phyloP scores from a whole-genome alignment of 2,888 invertebrate genomes.

The Lissonota sp. region DNA sequence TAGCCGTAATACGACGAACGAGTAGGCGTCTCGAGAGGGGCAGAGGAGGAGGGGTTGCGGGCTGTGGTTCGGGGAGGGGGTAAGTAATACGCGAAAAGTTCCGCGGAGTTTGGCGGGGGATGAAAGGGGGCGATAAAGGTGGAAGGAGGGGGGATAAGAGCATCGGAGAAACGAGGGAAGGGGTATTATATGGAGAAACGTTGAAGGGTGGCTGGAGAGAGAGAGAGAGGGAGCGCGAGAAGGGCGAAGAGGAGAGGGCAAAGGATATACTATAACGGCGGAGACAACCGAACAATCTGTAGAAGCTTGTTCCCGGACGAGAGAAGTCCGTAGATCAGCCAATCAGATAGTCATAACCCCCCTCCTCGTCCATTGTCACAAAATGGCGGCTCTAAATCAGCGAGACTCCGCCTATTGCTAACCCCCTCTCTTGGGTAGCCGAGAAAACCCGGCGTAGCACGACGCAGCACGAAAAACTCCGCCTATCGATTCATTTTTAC shows the following conservation, averaged over 20 bases:
- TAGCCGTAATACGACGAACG: slow-evolving; percentile 38
- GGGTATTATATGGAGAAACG: slow-evolving; percentile 59
- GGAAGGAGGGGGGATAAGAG: slow-evolving; percentile 6
- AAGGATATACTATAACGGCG: slow-evolving; percentile 67
- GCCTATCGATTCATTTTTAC: slow-evolving; percentile 84
- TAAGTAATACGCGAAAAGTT: slow-evolving; percentile 16
- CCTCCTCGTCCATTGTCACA: slow-evolving; percentile 81
- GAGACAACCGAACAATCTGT: slow-evolving; percentile 83
- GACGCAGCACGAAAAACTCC: slow-evolving; percentile 82
- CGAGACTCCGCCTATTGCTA: slow-evolving; percentile 82
- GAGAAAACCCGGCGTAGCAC: slow-evolving; percentile 65
- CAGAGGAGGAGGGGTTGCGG: slow-evolving; percentile 20
- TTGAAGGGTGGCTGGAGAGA: slow-evolving; percentile 78
- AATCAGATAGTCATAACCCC: slow-evolving; percentile 83
- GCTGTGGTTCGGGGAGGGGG: slow-evolving; percentile 22
- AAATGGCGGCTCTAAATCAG: slow-evolving; percentile 84
- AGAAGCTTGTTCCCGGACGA: slow-evolving; percentile 82
- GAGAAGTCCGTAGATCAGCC: slow-evolving; percentile 84
- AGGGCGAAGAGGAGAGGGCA: slow-evolving; percentile 59
- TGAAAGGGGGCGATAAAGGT: background rate
- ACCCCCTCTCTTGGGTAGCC: slow-evolving; percentile 58
- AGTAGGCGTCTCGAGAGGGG: slow-evolving; percentile 14
- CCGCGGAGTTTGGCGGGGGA: background rate
- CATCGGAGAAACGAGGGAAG: slow-evolving; percentile 23
- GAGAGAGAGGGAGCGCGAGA: slow-evolving; percentile 57